Base-by-base conservation (phyloP, 2,888 invertebrate genomes). In the Macrophya alboannulata region DNA sequence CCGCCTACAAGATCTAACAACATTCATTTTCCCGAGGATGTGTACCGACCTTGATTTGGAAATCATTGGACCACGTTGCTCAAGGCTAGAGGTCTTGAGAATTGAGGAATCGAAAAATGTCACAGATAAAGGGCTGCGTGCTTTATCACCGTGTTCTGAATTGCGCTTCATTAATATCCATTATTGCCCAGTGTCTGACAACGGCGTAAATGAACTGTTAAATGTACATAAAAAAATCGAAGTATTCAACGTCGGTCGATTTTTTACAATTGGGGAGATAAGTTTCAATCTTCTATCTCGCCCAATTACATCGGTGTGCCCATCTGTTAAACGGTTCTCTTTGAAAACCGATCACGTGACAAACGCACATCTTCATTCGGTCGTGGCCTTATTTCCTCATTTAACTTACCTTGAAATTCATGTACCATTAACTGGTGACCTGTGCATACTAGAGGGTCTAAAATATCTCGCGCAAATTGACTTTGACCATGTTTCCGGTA, bases 381-480 rank as follows among this genome's bases (percentile, higher is more conserved):
- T 79, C 3, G 59, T 79, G 48, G 59, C n/a, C 21, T 6, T 59
- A 15, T 79, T 79, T 40, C 79, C 79, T 2, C 59, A 79, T 59
- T 21, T 79, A 37, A 59, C 59, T 12, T n/a, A 59, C 12, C 55
- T 79, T n/a, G 1, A 25, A 79, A 17, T 79, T 59, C 59, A 21
- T 59, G 4, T 31, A 31, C 31, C 8, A 59, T 15, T 79, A 12
- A 4, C 10, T 8, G 79, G 59, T 21, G 79, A 79, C 40, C 25
- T 79, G 2, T 40, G 79, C 59, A 21, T 31, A 15, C 9, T 79
- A 3, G 59, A 59, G 17, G 59, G 21, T 76, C 76, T 76, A 0
- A 21, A 51, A 12, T 12, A 31, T 21, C 31, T 76, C 5, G 25
- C 1, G 51, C 6, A 31, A 25, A 4, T 76, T 21, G 45, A 76